Conservation (phyloP, 2,113 vertebrate species). For the Hepsetus odoe region DNA sequence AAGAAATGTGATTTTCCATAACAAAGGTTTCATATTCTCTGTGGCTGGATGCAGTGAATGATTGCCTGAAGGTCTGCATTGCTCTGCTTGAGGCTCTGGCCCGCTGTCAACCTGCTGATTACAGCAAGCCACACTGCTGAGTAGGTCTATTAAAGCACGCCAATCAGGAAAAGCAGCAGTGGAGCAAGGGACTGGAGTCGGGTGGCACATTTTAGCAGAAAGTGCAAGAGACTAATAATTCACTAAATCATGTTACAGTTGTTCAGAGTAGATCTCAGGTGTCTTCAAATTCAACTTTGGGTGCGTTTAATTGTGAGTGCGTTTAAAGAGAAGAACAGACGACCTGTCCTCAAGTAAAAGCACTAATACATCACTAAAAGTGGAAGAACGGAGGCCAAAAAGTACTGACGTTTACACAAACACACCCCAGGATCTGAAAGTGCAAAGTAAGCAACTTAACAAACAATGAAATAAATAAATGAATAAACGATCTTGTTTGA, state of each 20-base stretch:
- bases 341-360: too few relatives aligned
- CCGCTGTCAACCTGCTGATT: conserved; percentile 48
- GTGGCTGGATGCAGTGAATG: conserved; percentile 24
- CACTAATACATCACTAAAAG: too few relatives aligned
- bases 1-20: conserved; percentile 59
- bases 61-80: conserved; percentile 25
- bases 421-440: too few relatives aligned
- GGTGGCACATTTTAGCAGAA: neutral
- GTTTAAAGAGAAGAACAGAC: neutral
- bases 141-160: conserved; percentile 22
- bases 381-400: neutral
- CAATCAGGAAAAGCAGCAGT: conserved; percentile 25
- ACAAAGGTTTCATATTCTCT: conserved; percentile 48
- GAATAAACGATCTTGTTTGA: too few relatives aligned
- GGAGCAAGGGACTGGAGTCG: conserved; percentile 9
- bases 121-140: conserved; percentile 43
- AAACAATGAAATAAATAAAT: too few relatives aligned
- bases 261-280: neutral
- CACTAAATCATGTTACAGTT: neutral
- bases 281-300: neutral
- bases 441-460: too few relatives aligned
- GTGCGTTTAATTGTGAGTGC: neutral
- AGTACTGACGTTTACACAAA: too few relatives aligned
- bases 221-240: neutral
- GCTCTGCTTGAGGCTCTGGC: conserved; percentile 46